Evolutionary conservation across 2,113 vertebrate species (phyloP).

Genomic region (Otis tarda): DNA sequence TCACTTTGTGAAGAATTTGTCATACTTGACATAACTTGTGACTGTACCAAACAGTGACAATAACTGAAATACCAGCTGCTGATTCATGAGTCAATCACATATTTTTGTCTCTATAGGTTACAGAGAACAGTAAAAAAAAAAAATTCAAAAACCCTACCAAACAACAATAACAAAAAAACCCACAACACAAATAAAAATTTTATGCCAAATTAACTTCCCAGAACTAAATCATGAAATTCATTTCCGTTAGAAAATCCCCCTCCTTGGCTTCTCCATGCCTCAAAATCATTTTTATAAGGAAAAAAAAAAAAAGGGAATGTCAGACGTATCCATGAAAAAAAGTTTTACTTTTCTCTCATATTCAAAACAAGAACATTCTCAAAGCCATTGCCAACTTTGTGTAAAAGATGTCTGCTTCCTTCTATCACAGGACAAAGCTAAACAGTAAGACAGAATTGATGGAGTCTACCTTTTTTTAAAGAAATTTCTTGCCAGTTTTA

Average conservation of each 20-base stretch:
- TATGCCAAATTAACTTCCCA: neutral
- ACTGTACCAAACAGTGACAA: neutral
- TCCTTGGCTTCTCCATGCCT: neutral
- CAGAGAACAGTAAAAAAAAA: neutral
- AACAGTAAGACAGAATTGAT: neutral
- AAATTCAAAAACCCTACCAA: neutral
- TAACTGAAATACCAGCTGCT: neutral
- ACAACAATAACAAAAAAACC: neutral
- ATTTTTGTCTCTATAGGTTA: neutral
- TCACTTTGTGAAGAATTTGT: neutral
- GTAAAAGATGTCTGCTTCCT: neutral
- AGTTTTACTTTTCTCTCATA: neutral
- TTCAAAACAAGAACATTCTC: neutral
- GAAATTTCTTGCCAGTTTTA: neutral
- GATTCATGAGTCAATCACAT: neutral
- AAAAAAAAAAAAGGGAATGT: neutral
- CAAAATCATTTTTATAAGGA: neutral
- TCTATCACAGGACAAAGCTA: neutral
- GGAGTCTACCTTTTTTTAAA: accelerated
- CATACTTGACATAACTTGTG: neutral
- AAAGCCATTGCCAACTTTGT: neutral
- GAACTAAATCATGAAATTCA: neutral
- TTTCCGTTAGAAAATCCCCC: neutral
- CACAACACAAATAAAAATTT: neutral
- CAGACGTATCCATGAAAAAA: neutral